Conservation (phyloP, 2,113 vertebrate genomes). For the Paratilapia polleni region DNA sequence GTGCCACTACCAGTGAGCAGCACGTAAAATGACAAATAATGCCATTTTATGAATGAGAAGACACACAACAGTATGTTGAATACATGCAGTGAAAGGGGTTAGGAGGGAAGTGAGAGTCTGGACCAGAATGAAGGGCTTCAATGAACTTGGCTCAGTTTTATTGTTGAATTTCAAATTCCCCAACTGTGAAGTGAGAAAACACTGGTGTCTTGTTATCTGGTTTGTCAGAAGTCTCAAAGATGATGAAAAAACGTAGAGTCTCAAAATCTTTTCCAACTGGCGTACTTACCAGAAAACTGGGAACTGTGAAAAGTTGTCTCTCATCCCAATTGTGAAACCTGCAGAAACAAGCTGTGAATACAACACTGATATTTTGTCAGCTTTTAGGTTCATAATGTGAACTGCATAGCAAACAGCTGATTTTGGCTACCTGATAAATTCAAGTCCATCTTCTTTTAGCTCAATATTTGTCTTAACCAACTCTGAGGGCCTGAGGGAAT, state of each 20-base stretch:
- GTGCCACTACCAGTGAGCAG: not conserved
- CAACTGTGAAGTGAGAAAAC: not conserved
- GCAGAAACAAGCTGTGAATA: not conserved
- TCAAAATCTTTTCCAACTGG: not conserved
- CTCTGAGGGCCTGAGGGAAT: not conserved
- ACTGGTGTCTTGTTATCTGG: not conserved
- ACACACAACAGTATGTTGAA: not conserved
- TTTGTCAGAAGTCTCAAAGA: not conserved
- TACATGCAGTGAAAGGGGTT: not conserved
- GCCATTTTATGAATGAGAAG: not conserved
- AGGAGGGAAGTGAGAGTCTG: not conserved
- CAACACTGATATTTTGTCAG: not conserved
- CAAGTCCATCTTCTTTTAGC: not conserved
- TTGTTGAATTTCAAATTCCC: not conserved
- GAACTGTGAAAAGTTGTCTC: not conserved
- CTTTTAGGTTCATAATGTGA: not conserved
- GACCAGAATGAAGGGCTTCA: not conserved
- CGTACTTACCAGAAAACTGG: not conserved
- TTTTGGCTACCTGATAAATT: not conserved
- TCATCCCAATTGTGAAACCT: not conserved
- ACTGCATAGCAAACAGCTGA: not conserved
- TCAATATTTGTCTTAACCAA: not conserved
- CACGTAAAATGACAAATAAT: not conserved
- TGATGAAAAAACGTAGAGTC: not conserved
- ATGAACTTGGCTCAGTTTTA: not conserved